These are phyloP conservation scores for Lithophane ornitopus DNA, from an alignment of 2,888 invertebrate species.

Conservation along the genomic window DNA sequence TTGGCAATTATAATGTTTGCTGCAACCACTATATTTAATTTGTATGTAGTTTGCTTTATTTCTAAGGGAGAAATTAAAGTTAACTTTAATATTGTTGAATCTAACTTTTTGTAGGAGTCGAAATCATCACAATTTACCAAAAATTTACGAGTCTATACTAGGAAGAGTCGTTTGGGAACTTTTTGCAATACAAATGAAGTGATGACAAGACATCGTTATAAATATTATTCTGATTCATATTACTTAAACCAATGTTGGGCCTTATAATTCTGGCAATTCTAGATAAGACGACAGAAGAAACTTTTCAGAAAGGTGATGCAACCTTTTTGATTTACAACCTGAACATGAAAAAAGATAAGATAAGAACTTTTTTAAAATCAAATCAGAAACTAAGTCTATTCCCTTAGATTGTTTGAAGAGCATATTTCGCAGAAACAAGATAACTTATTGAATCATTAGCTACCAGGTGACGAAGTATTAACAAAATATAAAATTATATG, in stretches of 20 bases:
- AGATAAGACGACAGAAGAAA: constrained; percentile 13
- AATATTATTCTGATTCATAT: not conserved
- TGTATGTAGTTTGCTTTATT: not conserved
- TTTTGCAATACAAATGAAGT: not conserved
- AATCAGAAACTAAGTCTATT: not conserved
- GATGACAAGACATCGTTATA: not conserved
- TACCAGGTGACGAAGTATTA: constrained; percentile 1
- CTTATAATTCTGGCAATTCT: constrained; percentile 5
- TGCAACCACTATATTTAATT: constrained; percentile 2
- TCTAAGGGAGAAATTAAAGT: not conserved
- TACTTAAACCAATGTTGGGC: not conserved
- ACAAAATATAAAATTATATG: constrained; percentile 32
- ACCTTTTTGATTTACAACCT: constrained; percentile 13
- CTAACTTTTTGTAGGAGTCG: not conserved
- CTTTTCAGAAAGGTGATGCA: constrained; percentile 32
- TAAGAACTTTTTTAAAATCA: not conserved
- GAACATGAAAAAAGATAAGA: constrained; percentile 26
- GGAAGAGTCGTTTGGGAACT: not conserved
- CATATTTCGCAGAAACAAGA: constrained; percentile 24
- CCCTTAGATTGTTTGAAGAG: constrained; percentile 16
- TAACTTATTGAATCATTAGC: constrained; percentile 14
- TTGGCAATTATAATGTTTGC: constrained; percentile 14
- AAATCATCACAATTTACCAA: not conserved
- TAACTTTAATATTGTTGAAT: not conserved
- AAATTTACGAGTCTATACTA: no score